Conservation (phyloP, 2,888 invertebrate species). For the Byasa hedistus region DNA sequence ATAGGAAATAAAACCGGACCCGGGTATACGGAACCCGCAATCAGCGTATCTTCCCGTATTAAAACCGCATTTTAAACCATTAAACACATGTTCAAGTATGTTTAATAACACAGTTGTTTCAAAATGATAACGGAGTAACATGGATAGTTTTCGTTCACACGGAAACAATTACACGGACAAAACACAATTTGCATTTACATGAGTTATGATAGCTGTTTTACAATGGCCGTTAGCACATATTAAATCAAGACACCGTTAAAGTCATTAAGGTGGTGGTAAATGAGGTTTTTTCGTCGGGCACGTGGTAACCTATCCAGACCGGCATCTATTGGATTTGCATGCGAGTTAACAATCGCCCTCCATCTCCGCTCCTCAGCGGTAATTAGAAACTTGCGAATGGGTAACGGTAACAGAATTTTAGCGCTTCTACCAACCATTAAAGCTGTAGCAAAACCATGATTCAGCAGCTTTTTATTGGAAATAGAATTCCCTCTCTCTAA, state of each 20-base stretch:
- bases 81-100: conserved; percentile 27
- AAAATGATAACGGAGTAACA: conserved; percentile 32
- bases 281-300: conserved; percentile 33
- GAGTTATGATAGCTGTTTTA: conserved; percentile 29
- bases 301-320: conserved; percentile 49
- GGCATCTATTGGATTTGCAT: conserved; percentile 68
- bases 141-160: conserved; percentile 36
- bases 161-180: conserved; percentile 33
- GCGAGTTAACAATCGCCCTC: conserved; percentile 66
- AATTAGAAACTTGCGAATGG: conserved; percentile 69
- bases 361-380: conserved; percentile 64
- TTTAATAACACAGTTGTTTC: conserved; percentile 33
- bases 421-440: conserved; percentile 46
- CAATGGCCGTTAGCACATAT: conserved; percentile 32
- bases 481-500: background rate
- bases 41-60: conserved; percentile 27
- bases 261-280: conserved; percentile 30
- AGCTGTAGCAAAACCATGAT: conserved; percentile 42
- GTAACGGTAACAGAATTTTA: conserved; percentile 67
- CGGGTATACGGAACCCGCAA: conserved; percentile 33
- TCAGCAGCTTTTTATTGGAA: conserved; percentile 25
- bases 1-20: conserved; percentile 31
- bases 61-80: conserved; percentile 31
- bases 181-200: conserved; percentile 27
- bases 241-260: conserved; percentile 35